These are phyloP conservation scores for Steromphala cineraria DNA, from an alignment of 2,888 invertebrate genomes.

Conservation along the genomic window DNA sequence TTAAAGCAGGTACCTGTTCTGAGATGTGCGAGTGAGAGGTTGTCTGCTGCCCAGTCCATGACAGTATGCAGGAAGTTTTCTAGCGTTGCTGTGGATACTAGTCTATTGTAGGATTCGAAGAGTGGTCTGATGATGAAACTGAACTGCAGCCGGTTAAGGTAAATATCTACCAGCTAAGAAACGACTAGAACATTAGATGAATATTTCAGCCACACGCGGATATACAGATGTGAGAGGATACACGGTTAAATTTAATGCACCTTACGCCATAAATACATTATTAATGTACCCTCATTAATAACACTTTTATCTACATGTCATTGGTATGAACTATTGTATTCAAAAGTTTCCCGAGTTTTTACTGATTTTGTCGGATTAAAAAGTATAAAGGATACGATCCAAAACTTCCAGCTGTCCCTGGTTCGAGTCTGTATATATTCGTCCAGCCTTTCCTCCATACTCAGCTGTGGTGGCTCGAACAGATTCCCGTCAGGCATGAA, in stretches of 20 bases:
- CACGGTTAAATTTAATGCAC: too few species aligned
- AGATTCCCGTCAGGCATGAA: neutral
- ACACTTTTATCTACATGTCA: too few species aligned
- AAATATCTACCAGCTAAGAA: neutral
- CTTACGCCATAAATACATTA: neutral
- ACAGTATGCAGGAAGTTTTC: slow-evolving; percentile 48
- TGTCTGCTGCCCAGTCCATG: slow-evolving; percentile 51
- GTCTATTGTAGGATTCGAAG: slow-evolving; percentile 59
- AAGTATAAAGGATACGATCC: neutral
- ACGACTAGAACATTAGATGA: too few species aligned
- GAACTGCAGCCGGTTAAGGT: slow-evolving; percentile 61
- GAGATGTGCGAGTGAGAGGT: slow-evolving; percentile 48
- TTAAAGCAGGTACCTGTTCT: slow-evolving; percentile 45
- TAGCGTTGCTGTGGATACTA: slow-evolving; percentile 41
- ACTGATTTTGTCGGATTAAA: too few species aligned
- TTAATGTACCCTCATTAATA: too few species aligned
- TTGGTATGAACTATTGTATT: too few species aligned
- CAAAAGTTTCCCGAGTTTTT: too few species aligned
- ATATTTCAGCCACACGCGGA: too few species aligned
- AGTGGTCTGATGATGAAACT: slow-evolving; percentile 64
- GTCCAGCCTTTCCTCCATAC: neutral
- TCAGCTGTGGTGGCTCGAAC: neutral
- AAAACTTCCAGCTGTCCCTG: neutral
- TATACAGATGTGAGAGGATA: too few species aligned
- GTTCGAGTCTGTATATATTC: neutral